Evolutionary conservation across 2,888 invertebrate genomes (phyloP), one percentile per base, ranked within the genome.

Genomic region (Cosmorhoe ocellata): DNA sequence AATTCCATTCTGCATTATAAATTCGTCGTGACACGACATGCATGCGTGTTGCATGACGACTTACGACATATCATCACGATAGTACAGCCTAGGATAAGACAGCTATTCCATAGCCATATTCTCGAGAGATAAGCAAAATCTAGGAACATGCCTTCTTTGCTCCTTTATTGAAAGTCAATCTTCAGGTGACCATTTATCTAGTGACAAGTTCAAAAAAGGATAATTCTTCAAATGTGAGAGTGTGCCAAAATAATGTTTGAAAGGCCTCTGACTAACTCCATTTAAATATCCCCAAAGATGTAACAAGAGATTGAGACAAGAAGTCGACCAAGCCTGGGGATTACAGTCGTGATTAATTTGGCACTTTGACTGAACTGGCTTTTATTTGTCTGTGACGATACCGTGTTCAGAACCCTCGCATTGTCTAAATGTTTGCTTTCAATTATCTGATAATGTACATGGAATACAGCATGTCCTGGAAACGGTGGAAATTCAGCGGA

Each of bases 61-160:
- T 32, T 43, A 44, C 27, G 48, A 43, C 52, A 32, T 53, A 44
- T 36, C 27, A 28, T 36, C 52, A 53, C 52, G 43, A 48, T 28
- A 32, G n/a, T 14, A 9, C 32, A 49, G 42, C 1, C 9, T 14
- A 42, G 42, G n/a, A 27, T 18, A 43, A 13, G 26, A 18, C 13
- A 26, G 41, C 36, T 42, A 24, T 44, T 46, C 36, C 12, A 26
- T 14, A 14, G 13, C 26, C 13, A 11, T n/a, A 24, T n/a, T n/a
- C n/a, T n/a, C n/a, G n/a, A n/a, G n/a, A 37, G 26, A 10, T 13
- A 13, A 13, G n/a, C 13, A 12, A 27, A 27, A 38, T 38, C 7
- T 7, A 11, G 11, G 31, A 24, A 24, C 7, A 7, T 18, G n/a
- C 18, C 2, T 24, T 24, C 24, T 24, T 3, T 24, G 18, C 4